Evolutionary conservation across 2,113 vertebrate species (phyloP), one percentile per base, ranked within the genome.

Genomic region (Macquaria australasica): DNA sequence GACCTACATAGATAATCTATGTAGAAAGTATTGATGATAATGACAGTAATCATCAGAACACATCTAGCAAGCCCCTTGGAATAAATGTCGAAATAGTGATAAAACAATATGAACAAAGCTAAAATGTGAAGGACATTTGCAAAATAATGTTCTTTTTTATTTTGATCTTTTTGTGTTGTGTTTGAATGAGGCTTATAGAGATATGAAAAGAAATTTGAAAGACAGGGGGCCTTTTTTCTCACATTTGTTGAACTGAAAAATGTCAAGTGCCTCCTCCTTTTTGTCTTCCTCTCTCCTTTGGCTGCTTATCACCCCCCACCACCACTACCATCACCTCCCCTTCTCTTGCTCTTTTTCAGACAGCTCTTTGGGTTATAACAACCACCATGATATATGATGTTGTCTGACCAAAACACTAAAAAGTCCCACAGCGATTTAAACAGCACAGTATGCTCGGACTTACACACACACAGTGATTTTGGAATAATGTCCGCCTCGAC

Each of bases 401-500:
- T 89, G 88, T 89, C 88, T 53, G 68, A 79, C 75, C 68, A 88
- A 84, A 89, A 88, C 86, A 56, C 83, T 88, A 88, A 89, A 87
- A 79, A 86, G 83, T 86, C 88, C 87, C 87, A 84, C 50, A 82
- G 90, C 45, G 81, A 68, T 72, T 79, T 79, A 79, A 82, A 84
- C 71, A 82, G 71, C 34, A 41, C 62, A 71, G 51, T 62, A 60
- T 58, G 39, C 63, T 48, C 9, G 5, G 21, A 58, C 45, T 39
- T 25, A 37, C 31, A 73, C 74, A 37, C 60, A 74, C 41, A 82
- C 74, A 51, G 25, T 28, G 69, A 72, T 81, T 82, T 87, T 84
- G 73, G 76, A 91, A 89, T 88, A 92, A 56, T 89, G 88, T 90
- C 87, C 82, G 88, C 93, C 87, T 92, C 80, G 62, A 91, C 91